Evolutionary conservation across 2,113 vertebrate species (phyloP).

Genomic region (Oryzias melastigma): DNA sequence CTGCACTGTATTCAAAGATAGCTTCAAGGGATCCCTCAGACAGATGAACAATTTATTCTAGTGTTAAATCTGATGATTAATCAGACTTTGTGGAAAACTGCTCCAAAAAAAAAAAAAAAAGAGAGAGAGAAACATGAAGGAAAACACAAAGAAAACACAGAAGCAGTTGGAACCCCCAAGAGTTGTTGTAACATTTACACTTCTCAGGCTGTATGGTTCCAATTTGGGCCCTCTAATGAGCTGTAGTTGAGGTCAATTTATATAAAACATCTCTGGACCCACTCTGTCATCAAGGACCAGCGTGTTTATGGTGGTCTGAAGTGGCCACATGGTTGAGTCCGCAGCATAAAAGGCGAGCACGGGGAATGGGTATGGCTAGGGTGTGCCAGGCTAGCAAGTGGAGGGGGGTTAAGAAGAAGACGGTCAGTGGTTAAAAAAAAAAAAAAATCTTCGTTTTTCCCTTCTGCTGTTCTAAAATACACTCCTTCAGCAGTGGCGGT

Average conservation of each 20-base stretch:
- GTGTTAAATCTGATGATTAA: neutral
- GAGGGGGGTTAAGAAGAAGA: slow-evolving; percentile 51
- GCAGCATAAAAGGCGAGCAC: slow-evolving; percentile 75
- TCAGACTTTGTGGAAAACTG: no score
- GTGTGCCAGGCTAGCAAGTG: slow-evolving; percentile 65
- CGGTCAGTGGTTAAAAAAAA: slow-evolving; percentile 75
- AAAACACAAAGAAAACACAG: neutral
- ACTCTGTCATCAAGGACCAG: slow-evolving; percentile 81
- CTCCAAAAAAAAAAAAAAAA: neutral
- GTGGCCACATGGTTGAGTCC: slow-evolving; percentile 77
- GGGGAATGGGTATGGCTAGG: slow-evolving; percentile 66
- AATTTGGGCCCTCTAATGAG: slow-evolving; percentile 82
- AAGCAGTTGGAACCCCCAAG: slow-evolving; percentile 40
- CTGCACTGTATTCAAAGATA: slow-evolving; percentile 28
- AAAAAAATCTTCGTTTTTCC: slow-evolving; percentile 53
- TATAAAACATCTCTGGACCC: slow-evolving; percentile 76
- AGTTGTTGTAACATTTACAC: slow-evolving; percentile 67
- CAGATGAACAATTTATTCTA: slow-evolving; percentile 3
- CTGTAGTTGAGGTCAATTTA: slow-evolving; percentile 83
- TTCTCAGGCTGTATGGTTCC: slow-evolving; percentile 76
- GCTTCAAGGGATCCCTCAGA: slow-evolving; percentile 23
- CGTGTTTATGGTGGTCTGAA: slow-evolving; percentile 84
- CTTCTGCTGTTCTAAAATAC: slow-evolving; percentile 72
- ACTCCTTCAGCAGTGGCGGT: slow-evolving; percentile 58
- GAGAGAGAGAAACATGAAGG: neutral